These are phyloP conservation scores for Hypsibius dujardini DNA, from an alignment of 1,140 invertebrate species.

Conservation along the genomic window DNA sequence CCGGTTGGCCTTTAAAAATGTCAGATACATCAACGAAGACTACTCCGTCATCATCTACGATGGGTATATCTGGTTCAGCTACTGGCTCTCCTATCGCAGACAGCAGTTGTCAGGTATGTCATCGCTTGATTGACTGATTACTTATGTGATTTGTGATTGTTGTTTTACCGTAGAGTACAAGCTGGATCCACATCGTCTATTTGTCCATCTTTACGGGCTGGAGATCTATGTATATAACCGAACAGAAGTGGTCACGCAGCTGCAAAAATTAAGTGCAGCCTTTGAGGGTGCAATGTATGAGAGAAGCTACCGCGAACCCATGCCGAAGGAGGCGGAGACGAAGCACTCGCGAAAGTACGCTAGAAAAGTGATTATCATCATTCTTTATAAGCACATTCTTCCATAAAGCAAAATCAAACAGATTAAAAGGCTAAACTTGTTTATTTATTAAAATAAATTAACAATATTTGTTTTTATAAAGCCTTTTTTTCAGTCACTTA, in stretches of 20 bases:
- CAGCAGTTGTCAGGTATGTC: constrained; percentile 5
- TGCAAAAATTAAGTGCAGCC: background rate
- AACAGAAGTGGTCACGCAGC: background rate
- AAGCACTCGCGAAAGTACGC: background rate
- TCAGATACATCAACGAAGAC: background rate
- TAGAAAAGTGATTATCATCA: background rate
- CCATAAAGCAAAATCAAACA: too few species aligned
- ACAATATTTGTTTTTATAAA: too few species aligned
- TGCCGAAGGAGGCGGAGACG: background rate
- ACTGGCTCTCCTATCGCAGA: background rate
- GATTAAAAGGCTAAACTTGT: background rate
- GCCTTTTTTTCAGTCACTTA: too few species aligned
- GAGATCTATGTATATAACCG: constrained; percentile 3
- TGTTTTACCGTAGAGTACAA: background rate
- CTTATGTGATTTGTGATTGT: background rate
- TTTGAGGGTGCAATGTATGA: background rate
- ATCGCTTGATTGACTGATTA: background rate
- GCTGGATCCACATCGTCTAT: background rate
- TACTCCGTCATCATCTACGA: background rate
- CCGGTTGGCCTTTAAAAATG: constrained; percentile 3
- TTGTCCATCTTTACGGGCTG: constrained; percentile 1
- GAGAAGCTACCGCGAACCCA: background rate
- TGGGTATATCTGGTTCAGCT: constrained; percentile 10
- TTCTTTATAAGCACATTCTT: too few species aligned
- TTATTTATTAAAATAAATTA: background rate